Percentiles rank a stretch among this genome's conserved stretches.
Evolutionary conservation across 2,797 vertebrate species (phyloP).

Genomic region (Euphonia xanthogaster): DNA sequence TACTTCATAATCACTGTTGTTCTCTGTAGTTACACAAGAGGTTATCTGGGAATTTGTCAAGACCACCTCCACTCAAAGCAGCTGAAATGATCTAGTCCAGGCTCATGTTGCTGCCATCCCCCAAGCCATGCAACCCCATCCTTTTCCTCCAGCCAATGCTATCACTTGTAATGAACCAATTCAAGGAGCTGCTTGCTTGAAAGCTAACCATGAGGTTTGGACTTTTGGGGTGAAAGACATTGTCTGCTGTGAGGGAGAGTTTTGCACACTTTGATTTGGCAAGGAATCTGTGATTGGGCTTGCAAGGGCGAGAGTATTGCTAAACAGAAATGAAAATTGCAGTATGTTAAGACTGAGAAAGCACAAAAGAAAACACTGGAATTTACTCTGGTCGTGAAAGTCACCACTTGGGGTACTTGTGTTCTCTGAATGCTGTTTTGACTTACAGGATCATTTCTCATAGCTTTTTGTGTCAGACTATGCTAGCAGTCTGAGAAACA

Average conservation of each 20-base stretch:
- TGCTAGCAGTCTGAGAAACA: background rate
- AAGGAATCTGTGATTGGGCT: background rate
- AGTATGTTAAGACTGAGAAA: background rate
- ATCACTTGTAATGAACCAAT: background rate
- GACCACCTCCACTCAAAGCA: background rate
- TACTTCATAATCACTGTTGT: background rate
- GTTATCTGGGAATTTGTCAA: background rate
- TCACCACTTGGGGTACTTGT: background rate
- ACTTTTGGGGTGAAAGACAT: background rate
- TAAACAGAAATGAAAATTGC: background rate
- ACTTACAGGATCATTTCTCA: background rate
- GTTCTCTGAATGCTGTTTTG: background rate
- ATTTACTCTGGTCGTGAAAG: background rate
- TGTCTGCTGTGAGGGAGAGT: background rate
- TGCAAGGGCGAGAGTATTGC: background rate
- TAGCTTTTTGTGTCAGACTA: background rate
- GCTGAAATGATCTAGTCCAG: background rate
- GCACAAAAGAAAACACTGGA: background rate
- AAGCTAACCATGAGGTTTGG: background rate
- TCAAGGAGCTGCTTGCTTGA: background rate
- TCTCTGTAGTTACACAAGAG: background rate
- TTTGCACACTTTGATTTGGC: background rate
- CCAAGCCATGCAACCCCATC: background rate
- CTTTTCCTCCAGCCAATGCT: background rate
- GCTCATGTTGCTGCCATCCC: background rate